phyloP scores from a whole-genome alignment of 2,797 vertebrate species.

The Thripadectes ignobilis region DNA sequence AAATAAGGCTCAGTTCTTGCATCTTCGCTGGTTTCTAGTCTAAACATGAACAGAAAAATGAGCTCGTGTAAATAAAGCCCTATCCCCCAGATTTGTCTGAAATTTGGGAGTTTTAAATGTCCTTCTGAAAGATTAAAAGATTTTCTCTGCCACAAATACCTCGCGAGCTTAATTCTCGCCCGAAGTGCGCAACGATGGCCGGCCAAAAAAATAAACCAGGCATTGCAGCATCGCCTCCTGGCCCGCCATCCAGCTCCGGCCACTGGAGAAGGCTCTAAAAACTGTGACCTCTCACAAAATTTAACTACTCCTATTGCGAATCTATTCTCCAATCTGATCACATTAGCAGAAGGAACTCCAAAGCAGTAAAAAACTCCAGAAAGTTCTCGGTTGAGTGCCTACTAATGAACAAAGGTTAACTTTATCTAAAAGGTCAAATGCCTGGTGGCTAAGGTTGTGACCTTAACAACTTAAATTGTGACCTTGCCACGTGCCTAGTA shows the following conservation, averaged over 20 bases:
- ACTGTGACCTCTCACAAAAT: slow-evolving; percentile 67
- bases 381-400: slow-evolving; percentile 88
- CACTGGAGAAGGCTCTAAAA: slow-evolving; percentile 50
- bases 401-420: slow-evolving; percentile 92
- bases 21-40: neutral
- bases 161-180: neutral
- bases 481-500: slow-evolving; percentile 88
- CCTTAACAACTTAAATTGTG: slow-evolving; percentile 89
- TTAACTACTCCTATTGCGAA: slow-evolving; percentile 64
- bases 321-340: slow-evolving; percentile 75
- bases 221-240: neutral
- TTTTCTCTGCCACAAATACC: neutral
- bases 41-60: neutral
- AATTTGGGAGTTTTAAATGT: slow-evolving; percentile 16
- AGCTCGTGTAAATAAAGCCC: neutral
- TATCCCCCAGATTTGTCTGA: neutral
- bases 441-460: slow-evolving; percentile 88
- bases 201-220: slow-evolving; percentile 33
- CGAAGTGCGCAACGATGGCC: neutral
- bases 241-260: neutral
- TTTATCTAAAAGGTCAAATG: slow-evolving; percentile 96
- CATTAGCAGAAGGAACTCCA: slow-evolving; percentile 79
- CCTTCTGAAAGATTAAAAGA: slow-evolving; percentile 11
- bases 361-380: slow-evolving; percentile 80
- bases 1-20: neutral